Evolutionary conservation across 2,797 vertebrate genomes (phyloP).

Genomic region (Phyllotis vaccarum): DNA sequence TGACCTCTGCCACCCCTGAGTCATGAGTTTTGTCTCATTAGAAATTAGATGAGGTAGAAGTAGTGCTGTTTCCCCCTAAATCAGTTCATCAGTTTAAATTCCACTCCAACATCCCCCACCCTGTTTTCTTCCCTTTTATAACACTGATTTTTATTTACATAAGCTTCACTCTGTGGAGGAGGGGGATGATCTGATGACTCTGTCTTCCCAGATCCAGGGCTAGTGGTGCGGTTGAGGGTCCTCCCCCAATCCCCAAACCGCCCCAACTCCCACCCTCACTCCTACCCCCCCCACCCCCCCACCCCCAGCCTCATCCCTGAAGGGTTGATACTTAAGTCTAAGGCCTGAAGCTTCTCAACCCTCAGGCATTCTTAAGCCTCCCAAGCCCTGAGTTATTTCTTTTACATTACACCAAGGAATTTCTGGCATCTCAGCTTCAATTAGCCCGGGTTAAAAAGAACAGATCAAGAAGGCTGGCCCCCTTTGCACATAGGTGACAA

Average conservation of each 20-base stretch:
- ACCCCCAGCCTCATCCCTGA: too few species aligned
- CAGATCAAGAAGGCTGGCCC: not conserved
- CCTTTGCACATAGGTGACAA: not conserved
- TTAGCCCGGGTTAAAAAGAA: not conserved
- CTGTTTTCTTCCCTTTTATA: not conserved
- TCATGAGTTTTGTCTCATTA: not conserved
- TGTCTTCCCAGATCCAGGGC: not conserved
- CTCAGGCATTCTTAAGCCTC: not conserved
- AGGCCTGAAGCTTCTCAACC: not conserved
- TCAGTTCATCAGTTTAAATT: not conserved
- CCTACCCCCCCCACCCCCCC: too few species aligned
- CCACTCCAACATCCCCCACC: not conserved
- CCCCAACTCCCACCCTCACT: too few species aligned
- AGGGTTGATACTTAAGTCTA: not conserved
- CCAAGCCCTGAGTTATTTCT: constrained; percentile 43
- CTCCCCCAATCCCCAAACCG: too few species aligned
- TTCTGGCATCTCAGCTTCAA: constrained; percentile 53
- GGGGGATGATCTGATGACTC: not conserved
- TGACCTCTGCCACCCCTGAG: not conserved
- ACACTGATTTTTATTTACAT: not conserved
- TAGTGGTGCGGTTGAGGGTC: not conserved
- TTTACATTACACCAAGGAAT: constrained; percentile 58
- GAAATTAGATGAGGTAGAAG: not conserved
- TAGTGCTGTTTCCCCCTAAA: not conserved
- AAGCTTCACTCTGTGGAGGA: not conserved